Percentiles rank a stretch among this genome's conserved stretches.
phyloP scores from a whole-genome alignment of 1,140 invertebrate species.

The Drosophila kurseongensis region DNA sequence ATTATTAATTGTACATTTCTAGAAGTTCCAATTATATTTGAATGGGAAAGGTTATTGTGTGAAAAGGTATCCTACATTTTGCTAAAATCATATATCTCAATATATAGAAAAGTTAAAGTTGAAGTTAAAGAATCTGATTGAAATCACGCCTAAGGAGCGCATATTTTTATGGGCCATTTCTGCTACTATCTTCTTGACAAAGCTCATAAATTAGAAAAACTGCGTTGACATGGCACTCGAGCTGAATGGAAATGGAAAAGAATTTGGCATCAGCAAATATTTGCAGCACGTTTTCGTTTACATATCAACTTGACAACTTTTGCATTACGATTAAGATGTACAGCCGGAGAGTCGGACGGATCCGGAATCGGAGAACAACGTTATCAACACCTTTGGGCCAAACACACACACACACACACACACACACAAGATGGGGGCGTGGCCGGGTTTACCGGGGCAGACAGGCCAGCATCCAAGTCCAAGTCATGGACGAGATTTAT shows the following conservation, averaged over 20 bases:
- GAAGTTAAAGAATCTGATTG: constrained; percentile 7
- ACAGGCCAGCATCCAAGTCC: constrained; percentile 51
- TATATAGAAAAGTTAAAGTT: constrained; percentile 3
- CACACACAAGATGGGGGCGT: constrained; percentile 25
- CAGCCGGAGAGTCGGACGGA: constrained; percentile 38
- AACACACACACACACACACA: constrained; percentile 18
- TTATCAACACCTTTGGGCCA: constrained; percentile 75
- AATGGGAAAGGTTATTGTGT: too few relatives aligned
- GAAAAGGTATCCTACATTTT: neutral
- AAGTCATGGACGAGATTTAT: constrained; percentile 81
- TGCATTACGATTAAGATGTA: constrained; percentile 83
- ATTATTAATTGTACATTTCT: too few relatives aligned
- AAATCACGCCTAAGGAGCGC: constrained; percentile 11
- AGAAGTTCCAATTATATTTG: too few relatives aligned
- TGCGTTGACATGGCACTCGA: constrained; percentile 30
- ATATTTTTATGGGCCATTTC: constrained; percentile 27
- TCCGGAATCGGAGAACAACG: constrained; percentile 53
- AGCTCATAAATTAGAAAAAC: constrained; percentile 59
- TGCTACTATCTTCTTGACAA: constrained; percentile 6
- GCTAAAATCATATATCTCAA: neutral
- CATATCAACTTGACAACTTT: constrained; percentile 81
- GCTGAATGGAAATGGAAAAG: constrained; percentile 42
- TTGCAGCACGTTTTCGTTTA: constrained; percentile 80
- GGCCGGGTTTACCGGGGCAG: constrained; percentile 8
- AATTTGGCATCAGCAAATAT: constrained; percentile 79